A percentile compares a stretch with the other conserved stretches of the same genome.
phyloP scores from a whole-genome alignment of 2,797 vertebrate genomes.

The Sebastiscus albofasciatus region DNA sequence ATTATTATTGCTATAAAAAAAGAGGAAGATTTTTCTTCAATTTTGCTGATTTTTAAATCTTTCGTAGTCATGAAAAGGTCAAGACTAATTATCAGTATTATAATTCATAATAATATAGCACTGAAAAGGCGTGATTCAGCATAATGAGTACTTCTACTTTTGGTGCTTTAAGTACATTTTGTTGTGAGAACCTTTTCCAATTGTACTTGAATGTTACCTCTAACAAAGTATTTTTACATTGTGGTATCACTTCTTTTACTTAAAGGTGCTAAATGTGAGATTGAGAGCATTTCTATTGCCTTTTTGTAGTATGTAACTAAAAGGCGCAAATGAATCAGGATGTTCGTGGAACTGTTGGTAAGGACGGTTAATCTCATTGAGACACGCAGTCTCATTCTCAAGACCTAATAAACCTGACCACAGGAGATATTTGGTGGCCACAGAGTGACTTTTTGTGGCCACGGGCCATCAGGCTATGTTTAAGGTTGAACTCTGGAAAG shows the following conservation, averaged over 20 bases:
- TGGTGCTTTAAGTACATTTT: background rate
- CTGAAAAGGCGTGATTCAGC: background rate
- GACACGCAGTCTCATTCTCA: too few relatives aligned
- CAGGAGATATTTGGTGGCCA: too few relatives aligned
- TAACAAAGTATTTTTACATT: background rate
- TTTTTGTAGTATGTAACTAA: background rate
- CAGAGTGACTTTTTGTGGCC: background rate
- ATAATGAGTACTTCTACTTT: background rate
- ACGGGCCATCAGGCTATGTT: background rate
- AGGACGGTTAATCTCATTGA: too few relatives aligned
- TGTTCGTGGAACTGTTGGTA: background rate
- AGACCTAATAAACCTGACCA: too few relatives aligned
- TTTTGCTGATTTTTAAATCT: background rate
- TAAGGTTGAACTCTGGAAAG: background rate
- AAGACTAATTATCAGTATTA: background rate
- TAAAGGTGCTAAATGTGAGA: too few relatives aligned
- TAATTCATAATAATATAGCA: background rate
- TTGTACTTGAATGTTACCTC: background rate
- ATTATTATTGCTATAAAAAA: constrained; percentile 1
- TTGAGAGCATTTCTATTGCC: too few relatives aligned
- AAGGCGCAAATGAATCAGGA: background rate
- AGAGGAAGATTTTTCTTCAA: background rate
- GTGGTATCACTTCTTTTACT: background rate
- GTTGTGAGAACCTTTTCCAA: too few relatives aligned
- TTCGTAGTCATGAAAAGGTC: background rate